These are phyloP conservation scores for Bombus sylvicola DNA, from an alignment of 1,140 invertebrate genomes.

Conservation along the genomic window DNA sequence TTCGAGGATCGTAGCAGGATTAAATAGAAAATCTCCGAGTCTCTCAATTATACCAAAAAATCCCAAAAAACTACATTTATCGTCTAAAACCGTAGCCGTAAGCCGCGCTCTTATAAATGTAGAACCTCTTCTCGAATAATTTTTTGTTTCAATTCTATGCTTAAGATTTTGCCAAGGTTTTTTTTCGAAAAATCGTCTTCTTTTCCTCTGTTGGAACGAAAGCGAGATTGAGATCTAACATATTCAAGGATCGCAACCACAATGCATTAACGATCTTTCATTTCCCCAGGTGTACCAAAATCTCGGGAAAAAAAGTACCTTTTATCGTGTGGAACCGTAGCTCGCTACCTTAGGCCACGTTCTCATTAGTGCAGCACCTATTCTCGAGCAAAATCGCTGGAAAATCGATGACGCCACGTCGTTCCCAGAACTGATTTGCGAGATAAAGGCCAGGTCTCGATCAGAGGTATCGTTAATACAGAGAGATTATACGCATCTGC, in stretches of 20 bases:
- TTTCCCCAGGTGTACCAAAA: no score
- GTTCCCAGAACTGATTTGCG: conserved; percentile 42
- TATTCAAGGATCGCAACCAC: no score
- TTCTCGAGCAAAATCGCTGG: background rate
- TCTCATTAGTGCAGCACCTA: background rate
- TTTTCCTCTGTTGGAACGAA: no score
- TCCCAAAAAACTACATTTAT: background rate
- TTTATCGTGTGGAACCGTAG: background rate
- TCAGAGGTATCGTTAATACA: conserved; percentile 59
- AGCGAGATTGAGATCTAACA: no score
- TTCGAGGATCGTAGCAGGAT: no score
- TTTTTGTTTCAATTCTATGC: no score
- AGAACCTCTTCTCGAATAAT: no score
- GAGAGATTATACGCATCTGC: conserved; percentile 77
- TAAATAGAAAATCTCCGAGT: no score
- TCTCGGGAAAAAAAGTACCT: no score
- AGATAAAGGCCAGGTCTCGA: conserved; percentile 40
- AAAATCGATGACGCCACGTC: conserved; percentile 10
- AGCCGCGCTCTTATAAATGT: background rate
- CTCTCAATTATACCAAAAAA: no score
- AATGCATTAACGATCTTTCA: background rate
- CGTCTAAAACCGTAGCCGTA: background rate
- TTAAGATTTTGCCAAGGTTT: no score
- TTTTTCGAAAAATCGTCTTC: no score
- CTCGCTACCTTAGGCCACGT: background rate